Conservation (phyloP, 2,113 vertebrate genomes). For the Neodon shergylaensis region DNA sequence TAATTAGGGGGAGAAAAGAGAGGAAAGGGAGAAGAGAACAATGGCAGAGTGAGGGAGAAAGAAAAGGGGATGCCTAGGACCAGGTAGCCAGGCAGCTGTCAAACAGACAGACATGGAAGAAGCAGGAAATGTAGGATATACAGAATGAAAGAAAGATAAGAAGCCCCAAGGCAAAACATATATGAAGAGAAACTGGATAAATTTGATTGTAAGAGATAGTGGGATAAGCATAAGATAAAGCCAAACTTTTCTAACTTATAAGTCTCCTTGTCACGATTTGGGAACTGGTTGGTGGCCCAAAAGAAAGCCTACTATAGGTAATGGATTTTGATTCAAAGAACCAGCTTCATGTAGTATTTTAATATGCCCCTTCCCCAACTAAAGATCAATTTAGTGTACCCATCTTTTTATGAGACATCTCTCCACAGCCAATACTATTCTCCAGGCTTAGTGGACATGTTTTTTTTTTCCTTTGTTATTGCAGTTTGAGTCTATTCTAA, state of each 20-base stretch:
- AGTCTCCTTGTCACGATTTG: too few relatives aligned
- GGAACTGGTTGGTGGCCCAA: too few relatives aligned
- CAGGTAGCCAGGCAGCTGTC: not conserved
- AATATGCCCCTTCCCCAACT: not conserved
- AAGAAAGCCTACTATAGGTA: not conserved
- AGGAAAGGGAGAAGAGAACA: too few relatives aligned
- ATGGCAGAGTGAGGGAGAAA: not conserved
- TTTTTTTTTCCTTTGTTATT: not conserved
- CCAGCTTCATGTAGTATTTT: not conserved
- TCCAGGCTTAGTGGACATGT: not conserved
- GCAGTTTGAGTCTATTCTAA: not conserved
- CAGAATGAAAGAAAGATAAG: not conserved
- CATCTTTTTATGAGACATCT: not conserved
- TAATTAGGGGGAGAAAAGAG: not conserved
- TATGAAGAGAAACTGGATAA: too few relatives aligned
- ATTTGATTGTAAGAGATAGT: too few relatives aligned
- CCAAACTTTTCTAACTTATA: too few relatives aligned
- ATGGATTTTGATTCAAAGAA: not conserved
- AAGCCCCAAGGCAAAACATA: too few relatives aligned
- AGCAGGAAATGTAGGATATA: not conserved
- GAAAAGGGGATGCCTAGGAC: not conserved
- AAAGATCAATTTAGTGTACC: not conserved
- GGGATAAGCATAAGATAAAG: too few relatives aligned
- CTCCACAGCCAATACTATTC: not conserved
- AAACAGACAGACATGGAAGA: not conserved